A percentile compares a stretch with the other conserved stretches of the same genome.
These are phyloP conservation scores for Prolemur simus DNA, from an alignment of 2,113 vertebrate genomes.

Conservation along the genomic window DNA sequence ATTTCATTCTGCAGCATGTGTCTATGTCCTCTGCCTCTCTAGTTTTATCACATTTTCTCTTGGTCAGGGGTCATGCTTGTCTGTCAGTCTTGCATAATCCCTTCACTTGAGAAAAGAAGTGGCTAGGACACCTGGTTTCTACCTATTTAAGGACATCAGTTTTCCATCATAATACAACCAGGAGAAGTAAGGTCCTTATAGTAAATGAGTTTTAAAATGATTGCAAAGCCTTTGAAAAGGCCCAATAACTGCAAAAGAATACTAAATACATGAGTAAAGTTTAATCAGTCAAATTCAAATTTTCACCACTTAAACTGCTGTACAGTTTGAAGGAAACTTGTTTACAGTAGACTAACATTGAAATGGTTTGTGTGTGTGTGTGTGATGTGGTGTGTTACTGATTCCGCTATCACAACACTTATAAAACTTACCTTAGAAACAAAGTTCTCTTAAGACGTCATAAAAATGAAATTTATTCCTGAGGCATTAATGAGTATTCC, in stretches of 20 bases:
- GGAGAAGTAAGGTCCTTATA: not conserved
- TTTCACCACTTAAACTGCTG: not conserved
- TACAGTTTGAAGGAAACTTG: not conserved
- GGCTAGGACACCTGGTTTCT: not conserved
- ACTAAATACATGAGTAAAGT: not conserved
- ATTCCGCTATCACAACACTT: not conserved
- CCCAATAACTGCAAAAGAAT: not conserved
- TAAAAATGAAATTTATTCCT: slow-evolving; percentile 4
- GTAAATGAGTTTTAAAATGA: not conserved
- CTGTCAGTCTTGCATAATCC: not conserved
- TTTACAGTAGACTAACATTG: not conserved
- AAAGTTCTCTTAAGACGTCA: not conserved
- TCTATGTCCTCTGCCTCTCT: not conserved
- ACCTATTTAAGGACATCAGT: not conserved
- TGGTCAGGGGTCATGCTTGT: not conserved
- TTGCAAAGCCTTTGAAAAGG: not conserved
- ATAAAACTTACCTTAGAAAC: not conserved
- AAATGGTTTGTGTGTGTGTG: not conserved
- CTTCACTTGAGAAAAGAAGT: not conserved
- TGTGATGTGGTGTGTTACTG: not conserved
- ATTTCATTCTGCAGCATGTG: not conserved
- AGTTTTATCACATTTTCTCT: not conserved
- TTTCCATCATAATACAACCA: not conserved
- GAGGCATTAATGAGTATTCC: not conserved
- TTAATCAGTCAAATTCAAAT: slow-evolving; percentile 9